phyloP scores from a whole-genome alignment of 2,113 vertebrate species.

The Probosciger aterrimus region DNA sequence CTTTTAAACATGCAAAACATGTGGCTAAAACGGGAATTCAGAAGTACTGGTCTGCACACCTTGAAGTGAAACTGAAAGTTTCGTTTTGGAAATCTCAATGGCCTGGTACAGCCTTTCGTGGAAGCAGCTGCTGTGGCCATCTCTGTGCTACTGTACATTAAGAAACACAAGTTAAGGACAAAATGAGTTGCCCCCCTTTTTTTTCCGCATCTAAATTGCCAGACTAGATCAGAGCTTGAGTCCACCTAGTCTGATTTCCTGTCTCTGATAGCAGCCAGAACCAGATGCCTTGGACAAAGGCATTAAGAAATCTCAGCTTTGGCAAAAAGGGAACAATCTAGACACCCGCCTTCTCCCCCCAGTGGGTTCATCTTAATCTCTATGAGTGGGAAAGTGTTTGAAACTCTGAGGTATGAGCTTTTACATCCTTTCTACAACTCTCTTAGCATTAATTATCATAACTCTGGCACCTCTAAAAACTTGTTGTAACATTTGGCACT shows the following conservation, averaged over 20 bases:
- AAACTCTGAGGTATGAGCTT: constrained; percentile 35
- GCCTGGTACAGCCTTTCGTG: not conserved
- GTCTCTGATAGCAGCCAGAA: constrained; percentile 7
- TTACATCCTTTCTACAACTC: constrained; percentile 51
- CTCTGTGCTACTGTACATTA: not conserved
- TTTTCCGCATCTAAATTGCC: not conserved
- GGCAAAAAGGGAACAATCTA: not conserved
- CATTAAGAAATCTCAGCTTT: not conserved
- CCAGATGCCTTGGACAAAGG: not conserved
- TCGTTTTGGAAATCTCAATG: not conserved
- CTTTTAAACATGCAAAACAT: constrained; percentile 23
- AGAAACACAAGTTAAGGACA: not conserved
- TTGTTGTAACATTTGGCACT: constrained; percentile 48
- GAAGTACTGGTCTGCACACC: not conserved
- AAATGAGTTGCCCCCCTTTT: not conserved
- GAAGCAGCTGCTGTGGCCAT: not conserved
- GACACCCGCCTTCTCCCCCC: not conserved
- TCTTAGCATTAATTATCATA: constrained; percentile 52
- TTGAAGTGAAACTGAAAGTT: constrained; percentile 7
- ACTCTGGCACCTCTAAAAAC: constrained; percentile 49
- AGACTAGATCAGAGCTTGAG: not conserved
- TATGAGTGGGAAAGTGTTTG: constrained; percentile 12
- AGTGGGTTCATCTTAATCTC: not conserved
- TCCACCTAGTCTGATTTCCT: not conserved
- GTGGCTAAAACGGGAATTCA: not conserved